Evolutionary conservation across 2,113 vertebrate genomes (phyloP).

Genomic region (Hystrix brachyura): DNA sequence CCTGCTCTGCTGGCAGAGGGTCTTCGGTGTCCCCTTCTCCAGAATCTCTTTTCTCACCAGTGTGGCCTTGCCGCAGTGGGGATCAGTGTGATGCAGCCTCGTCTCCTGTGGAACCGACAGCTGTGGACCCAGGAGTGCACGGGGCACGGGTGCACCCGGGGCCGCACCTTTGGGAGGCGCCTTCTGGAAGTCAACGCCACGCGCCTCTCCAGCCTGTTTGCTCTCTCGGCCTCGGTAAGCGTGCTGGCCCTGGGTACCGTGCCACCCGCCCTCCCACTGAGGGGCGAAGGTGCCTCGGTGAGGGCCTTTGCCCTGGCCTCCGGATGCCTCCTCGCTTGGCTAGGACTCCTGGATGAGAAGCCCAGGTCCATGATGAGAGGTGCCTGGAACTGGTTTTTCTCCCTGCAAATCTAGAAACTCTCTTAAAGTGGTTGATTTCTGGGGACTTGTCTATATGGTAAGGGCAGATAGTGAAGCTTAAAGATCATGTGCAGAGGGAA

Average conservation of each 20-base stretch:
- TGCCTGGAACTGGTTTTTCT: not conserved
- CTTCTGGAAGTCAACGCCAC: not conserved
- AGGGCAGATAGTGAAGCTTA: not conserved
- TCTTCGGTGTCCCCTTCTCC: not conserved
- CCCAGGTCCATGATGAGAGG: not conserved
- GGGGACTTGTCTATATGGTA: not conserved
- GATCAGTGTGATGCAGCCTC: not conserved
- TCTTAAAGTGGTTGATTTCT: not conserved
- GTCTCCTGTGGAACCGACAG: accelerated
- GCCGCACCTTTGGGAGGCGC: not conserved
- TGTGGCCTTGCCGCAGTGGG: not conserved
- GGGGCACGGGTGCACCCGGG: not conserved
- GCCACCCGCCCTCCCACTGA: too few species aligned
- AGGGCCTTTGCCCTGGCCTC: not conserved
- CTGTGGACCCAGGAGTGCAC: not conserved
- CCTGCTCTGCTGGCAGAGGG: not conserved
- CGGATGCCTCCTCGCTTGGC: not conserved
- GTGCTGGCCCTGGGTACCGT: too few species aligned
- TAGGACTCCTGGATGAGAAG: not conserved
- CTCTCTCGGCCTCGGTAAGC: not conserved
- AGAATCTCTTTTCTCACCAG: not conserved
- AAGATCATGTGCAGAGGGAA: accelerated
- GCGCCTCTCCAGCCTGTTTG: not conserved
- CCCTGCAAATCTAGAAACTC: not conserved
- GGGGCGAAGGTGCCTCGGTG: too few species aligned